Base-by-base conservation (phyloP, 2,888 invertebrate genomes). In the Lochmaea capreae region DNA sequence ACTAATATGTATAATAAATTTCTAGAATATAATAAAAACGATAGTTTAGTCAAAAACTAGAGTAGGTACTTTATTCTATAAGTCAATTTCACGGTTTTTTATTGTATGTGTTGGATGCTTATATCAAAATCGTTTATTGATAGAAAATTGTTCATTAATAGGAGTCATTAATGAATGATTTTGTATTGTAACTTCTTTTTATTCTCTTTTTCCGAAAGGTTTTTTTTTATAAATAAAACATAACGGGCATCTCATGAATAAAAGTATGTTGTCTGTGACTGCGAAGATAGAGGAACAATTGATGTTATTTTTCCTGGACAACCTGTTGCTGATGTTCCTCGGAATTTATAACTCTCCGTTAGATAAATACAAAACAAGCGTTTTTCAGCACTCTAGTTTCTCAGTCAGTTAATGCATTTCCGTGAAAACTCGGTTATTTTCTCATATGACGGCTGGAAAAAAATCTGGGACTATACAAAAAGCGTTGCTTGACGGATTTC, bases 331-430 rank as follows among this genome's bases (percentile, higher is more conserved):
- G 39, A 33, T n/a, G 63, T 54, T 62, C 67, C 63, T 26, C 73
- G 58, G 76, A 80, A 82, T 82, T 82, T 82, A 81, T 82, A 78
- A 77, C 79, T 75, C 75, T 71, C 72, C 65, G 76, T 76, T 79
- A 76, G 76, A 78, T 79, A 78, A 80, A 76, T 73, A 76, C 72
- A 74, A 76, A 74, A 76, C 78, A 61, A 75, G 74, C 74, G 78
- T 80, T 79, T 80, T 77, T 80, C 77, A 77, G 77, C 77, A 78
- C 78, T 77, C 65, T 69, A 71, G 67, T 72, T 72, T 69, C 69
- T 67, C 71, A 46, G 73, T 68, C 70, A 46, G 61, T 57, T 61
- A 68, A 72, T 71, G 74, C 65, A 74, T 74, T 70, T 67, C 65
- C 75, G 72, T 39, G 59, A 43, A 62, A 57, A 54, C 67, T 58